Percentiles rank a stretch among this genome's conserved stretches.
phyloP scores from a whole-genome alignment of 2,888 invertebrate genomes.

The Ophioninae sp. region DNA sequence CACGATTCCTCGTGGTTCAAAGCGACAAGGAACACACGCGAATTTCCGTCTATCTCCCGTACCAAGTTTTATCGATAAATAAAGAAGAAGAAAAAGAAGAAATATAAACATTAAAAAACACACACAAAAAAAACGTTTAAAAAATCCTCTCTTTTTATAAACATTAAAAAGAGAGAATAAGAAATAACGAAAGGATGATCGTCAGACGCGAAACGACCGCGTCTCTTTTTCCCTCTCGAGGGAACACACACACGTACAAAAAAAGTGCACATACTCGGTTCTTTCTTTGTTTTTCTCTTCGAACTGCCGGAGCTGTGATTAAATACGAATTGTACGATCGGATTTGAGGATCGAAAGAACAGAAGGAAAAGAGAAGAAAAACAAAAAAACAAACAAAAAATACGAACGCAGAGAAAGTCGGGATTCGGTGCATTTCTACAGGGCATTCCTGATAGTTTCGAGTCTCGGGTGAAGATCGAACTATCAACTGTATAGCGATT shows the following conservation, averaged over 20 bases:
- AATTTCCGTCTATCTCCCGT: constrained; percentile 49
- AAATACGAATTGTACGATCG: constrained; percentile 8
- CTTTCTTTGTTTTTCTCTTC: too few relatives aligned
- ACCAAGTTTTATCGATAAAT: constrained; percentile 34
- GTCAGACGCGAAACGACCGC: too few relatives aligned
- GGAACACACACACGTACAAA: constrained; percentile 63
- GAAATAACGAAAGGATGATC: too few relatives aligned
- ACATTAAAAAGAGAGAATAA: too few relatives aligned
- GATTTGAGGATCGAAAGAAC: constrained; percentile 17
- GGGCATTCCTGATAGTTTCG: constrained; percentile 71
- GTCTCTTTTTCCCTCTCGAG: too few relatives aligned
- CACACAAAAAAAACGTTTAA: constrained; percentile 6
- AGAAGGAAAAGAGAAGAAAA: constrained; percentile 17
- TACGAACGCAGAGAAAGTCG: constrained; percentile 60
- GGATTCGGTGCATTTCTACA: constrained; percentile 73
- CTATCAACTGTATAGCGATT: constrained; percentile 59
- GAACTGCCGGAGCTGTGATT: constrained; percentile 52
- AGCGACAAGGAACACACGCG: constrained; percentile 37
- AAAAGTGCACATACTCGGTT: constrained; percentile 59
- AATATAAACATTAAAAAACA: constrained; percentile 1
- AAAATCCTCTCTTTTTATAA: too few relatives aligned
- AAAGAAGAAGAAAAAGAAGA: constrained; percentile 24
- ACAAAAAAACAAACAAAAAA: too few relatives aligned
- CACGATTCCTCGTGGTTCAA: constrained; percentile 47
- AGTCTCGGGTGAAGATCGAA: constrained; percentile 47